A percentile compares a stretch with the other conserved stretches of the same genome.
Conservation (phyloP, 2,113 vertebrate genomes). For the Podocnemis expansa region DNA sequence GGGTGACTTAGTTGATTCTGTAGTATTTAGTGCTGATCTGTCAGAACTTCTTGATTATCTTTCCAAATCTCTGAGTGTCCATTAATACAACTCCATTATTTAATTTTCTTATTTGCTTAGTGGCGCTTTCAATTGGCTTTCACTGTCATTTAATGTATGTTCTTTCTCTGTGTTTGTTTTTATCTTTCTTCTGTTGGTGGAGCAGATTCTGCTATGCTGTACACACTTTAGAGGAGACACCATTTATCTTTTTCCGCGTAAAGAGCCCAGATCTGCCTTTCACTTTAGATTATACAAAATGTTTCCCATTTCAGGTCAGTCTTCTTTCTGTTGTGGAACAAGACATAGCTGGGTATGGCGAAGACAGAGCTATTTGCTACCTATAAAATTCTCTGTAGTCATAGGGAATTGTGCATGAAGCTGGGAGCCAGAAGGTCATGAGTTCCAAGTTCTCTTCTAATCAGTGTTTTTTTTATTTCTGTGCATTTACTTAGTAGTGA, state of each 20-base stretch:
- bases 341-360: background rate
- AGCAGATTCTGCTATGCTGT: background rate
- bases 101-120: background rate
- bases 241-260: background rate
- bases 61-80: background rate
- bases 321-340: background rate
- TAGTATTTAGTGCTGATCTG: background rate
- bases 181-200: background rate
- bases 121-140: background rate
- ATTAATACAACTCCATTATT: too few species aligned
- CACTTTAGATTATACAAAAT: background rate
- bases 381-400: background rate
- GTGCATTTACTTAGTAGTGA: background rate
- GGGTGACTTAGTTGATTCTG: rapidly evolving
- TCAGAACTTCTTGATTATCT: background rate
- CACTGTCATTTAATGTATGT: background rate
- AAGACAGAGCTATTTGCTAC: background rate
- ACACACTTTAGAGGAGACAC: background rate
- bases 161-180: background rate
- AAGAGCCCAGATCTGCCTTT: background rate
- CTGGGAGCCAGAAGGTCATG: background rate
- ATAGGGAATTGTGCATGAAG: background rate
- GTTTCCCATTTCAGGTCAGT: background rate
- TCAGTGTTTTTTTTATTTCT: background rate
- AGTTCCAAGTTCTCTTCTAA: background rate